A percentile compares a stretch with the other conserved stretches of the same genome.
phyloP scores from a whole-genome alignment of 2,113 vertebrate genomes.

The Promerops cafer region DNA sequence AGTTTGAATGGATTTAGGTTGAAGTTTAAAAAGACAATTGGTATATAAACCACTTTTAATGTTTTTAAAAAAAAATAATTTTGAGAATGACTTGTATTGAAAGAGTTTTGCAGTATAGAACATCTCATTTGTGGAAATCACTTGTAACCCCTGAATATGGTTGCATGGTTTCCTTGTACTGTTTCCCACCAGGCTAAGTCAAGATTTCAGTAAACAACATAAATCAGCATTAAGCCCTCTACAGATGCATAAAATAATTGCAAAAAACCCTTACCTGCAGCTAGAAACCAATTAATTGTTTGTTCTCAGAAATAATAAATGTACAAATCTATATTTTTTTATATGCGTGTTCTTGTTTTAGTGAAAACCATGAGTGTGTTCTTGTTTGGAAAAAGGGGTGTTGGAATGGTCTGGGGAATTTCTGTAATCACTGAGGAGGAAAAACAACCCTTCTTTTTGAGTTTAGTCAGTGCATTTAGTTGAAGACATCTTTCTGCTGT shows the following conservation, averaged over 20 bases:
- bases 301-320: not conserved
- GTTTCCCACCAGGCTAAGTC: not conserved
- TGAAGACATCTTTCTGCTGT: not conserved
- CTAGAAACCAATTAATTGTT: not conserved
- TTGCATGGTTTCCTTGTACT: not conserved
- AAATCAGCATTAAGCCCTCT: conserved; percentile 34
- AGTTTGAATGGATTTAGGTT: not conserved
- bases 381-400: not conserved
- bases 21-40: not conserved
- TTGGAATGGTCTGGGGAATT: not conserved
- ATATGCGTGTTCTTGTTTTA: not conserved
- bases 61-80: accelerated
- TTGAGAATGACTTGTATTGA: not conserved
- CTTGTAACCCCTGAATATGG: not conserved
- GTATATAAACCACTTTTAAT: not conserved
- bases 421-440: not conserved
- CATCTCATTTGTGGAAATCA: not conserved
- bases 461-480: not conserved
- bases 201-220: conserved; percentile 33
- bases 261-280: not conserved
- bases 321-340: not conserved
- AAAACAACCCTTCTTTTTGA: not conserved
- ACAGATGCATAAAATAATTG: conserved; percentile 11
- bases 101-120: not conserved
- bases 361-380: not conserved